Percentiles rank a stretch among this genome's conserved stretches.
Conservation (phyloP, 2,113 vertebrate genomes). For the Heterotilapia buettikoferi region DNA sequence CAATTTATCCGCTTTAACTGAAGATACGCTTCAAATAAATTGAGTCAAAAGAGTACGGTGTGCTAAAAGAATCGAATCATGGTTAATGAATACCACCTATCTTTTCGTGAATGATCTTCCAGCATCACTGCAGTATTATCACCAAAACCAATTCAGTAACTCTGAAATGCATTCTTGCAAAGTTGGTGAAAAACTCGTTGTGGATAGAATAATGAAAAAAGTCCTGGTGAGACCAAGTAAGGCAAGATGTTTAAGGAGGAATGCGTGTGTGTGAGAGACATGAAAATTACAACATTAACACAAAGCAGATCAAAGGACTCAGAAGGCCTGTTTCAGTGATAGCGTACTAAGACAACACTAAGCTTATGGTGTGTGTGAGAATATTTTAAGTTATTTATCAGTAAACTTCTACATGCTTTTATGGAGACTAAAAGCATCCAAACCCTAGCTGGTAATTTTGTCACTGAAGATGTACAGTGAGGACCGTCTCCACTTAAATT, state of each 20-base stretch:
- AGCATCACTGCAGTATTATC: background rate
- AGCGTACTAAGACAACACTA: background rate
- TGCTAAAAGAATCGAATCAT: background rate
- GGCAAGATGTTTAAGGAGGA: conserved; percentile 51
- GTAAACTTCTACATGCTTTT: background rate
- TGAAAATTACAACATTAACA: background rate
- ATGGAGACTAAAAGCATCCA: background rate
- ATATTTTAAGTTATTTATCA: background rate
- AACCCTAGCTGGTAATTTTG: background rate
- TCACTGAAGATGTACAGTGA: background rate
- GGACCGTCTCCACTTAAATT: background rate
- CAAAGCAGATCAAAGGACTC: background rate
- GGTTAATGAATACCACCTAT: background rate
- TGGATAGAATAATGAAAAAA: background rate
- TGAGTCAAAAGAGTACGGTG: background rate
- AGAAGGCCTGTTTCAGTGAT: background rate
- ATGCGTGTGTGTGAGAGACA: background rate
- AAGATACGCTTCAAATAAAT: background rate
- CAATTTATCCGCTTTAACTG: background rate
- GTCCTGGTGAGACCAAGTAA: conserved; percentile 38
- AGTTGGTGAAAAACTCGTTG: background rate
- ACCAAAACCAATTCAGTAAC: background rate
- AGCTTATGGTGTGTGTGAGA: background rate
- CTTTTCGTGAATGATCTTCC: background rate
- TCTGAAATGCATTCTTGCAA: background rate